Evolutionary conservation across 2,888 invertebrate genomes (phyloP).

Genomic region (Trachelus stipa): DNA sequence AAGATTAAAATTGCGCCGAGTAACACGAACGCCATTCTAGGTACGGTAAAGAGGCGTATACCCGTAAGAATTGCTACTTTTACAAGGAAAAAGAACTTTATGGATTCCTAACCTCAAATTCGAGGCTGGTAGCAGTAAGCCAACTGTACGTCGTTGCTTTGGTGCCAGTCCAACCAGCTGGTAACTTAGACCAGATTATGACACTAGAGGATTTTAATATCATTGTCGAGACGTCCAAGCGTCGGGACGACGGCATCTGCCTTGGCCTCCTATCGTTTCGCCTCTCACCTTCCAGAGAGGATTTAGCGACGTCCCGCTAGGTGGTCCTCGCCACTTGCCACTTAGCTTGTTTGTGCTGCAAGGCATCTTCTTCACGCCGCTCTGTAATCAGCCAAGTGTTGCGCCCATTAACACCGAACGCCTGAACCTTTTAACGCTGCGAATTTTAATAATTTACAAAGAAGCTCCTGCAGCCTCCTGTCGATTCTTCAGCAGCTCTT

Average conservation of each 20-base stretch:
- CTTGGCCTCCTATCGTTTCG: conserved; percentile 26
- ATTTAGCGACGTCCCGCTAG: conserved; percentile 47
- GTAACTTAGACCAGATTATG: conserved; percentile 50
- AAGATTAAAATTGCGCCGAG: not conserved
- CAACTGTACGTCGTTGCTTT: not conserved
- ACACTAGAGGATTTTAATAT: conserved; percentile 28
- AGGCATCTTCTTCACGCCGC: conserved; percentile 42
- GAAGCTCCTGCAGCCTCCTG: not conserved
- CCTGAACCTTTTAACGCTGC: conserved; percentile 15
- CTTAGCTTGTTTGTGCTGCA: conserved; percentile 36
- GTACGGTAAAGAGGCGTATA: not conserved
- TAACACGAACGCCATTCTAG: not conserved
- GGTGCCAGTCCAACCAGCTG: conserved; percentile 41
- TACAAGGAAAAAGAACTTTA: not conserved
- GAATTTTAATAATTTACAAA: conserved; percentile 39
- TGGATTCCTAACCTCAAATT: not conserved
- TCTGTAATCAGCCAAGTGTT: conserved; percentile 55
- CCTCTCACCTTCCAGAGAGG: conserved; percentile 32
- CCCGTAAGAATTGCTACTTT: not conserved
- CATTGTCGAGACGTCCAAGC: conserved; percentile 28
- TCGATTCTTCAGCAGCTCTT: not conserved
- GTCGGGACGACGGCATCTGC: conserved; percentile 23
- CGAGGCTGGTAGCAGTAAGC: not conserved
- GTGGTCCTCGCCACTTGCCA: conserved; percentile 46
- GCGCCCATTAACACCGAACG: conserved; percentile 46